Evolutionary conservation across 2,113 vertebrate genomes (phyloP).

Genomic region (Percina caprodes): DNA sequence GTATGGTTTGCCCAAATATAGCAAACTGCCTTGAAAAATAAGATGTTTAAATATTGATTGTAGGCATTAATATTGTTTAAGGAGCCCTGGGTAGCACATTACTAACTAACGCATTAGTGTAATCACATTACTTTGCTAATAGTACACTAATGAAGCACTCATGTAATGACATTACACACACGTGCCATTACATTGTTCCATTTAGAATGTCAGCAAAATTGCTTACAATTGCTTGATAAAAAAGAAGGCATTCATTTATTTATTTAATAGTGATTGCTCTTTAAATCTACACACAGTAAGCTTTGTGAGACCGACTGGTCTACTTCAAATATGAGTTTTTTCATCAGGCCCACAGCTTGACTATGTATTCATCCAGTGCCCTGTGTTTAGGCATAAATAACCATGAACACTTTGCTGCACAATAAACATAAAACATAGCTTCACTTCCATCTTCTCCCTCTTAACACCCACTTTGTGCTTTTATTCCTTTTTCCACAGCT

Average conservation of each 20-base stretch:
- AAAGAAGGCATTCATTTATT: background rate
- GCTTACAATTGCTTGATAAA: background rate
- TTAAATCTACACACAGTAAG: background rate
- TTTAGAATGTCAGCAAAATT: background rate
- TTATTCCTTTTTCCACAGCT: slow-evolving; percentile 27
- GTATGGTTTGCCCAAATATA: background rate
- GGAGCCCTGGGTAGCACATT: slow-evolving; percentile 18
- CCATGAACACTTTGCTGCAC: background rate
- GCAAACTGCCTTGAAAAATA: background rate
- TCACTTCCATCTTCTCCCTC: slow-evolving; percentile 22
- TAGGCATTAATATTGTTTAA: slow-evolving; percentile 10
- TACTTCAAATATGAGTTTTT: background rate
- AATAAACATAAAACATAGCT: slow-evolving; percentile 2
- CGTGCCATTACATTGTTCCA: background rate
- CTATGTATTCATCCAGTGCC: slow-evolving; percentile 30
- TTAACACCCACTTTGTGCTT: slow-evolving; percentile 37
- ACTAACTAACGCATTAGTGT: slow-evolving; percentile 23
- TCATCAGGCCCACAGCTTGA: background rate
- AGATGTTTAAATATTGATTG: background rate
- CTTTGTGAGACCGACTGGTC: background rate
- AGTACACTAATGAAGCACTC: background rate
- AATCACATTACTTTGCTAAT: slow-evolving; percentile 18
- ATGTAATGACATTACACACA: slow-evolving; percentile 8
- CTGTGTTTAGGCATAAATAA: slow-evolving; percentile 25
- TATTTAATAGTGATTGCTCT: slow-evolving; percentile 1